These are phyloP conservation scores for Brachypterus glaber DNA, from an alignment of 2,888 invertebrate genomes.

Conservation along the genomic window DNA sequence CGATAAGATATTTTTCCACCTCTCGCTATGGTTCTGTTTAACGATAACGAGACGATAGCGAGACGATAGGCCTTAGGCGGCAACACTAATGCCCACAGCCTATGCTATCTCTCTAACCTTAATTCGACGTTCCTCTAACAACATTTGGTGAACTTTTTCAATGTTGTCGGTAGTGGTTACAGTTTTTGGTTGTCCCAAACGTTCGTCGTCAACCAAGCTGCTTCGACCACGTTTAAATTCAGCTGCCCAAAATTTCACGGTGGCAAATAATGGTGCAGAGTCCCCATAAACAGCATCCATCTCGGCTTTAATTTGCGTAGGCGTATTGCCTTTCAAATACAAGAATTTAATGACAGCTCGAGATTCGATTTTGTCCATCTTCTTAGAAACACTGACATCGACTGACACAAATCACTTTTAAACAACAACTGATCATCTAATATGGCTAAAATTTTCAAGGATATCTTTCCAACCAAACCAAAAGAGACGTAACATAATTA, in stretches of 20 bases:
- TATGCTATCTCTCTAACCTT: too few relatives aligned
- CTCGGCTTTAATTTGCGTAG: slow-evolving; percentile 5
- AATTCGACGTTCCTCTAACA: slow-evolving; percentile 7
- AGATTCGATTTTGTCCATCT: neutral
- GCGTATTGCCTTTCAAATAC: slow-evolving; percentile 6
- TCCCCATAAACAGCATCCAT: slow-evolving; percentile 5
- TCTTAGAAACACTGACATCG: neutral
- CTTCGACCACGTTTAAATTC: slow-evolving; percentile 17
- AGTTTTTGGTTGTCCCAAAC: slow-evolving; percentile 15
- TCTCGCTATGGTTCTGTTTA: too few relatives aligned
- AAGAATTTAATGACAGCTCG: slow-evolving; percentile 7
- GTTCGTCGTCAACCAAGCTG: slow-evolving; percentile 11
- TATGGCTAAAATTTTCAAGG: too few relatives aligned
- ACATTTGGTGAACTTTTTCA: slow-evolving; percentile 10
- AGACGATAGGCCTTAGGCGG: too few relatives aligned
- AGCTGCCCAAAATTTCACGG: slow-evolving; percentile 11
- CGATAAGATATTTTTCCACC: too few relatives aligned
- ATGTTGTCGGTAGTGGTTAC: slow-evolving; percentile 19
- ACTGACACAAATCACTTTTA: too few relatives aligned
- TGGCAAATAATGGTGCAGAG: slow-evolving; percentile 11
- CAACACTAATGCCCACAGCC: too few relatives aligned
- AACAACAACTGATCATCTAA: too few relatives aligned
- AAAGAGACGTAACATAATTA: too few relatives aligned
- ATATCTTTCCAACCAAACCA: too few relatives aligned
- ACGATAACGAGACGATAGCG: too few relatives aligned